Evolutionary conservation across 64 coral and sea anemone genomes (phyloP).

Genomic region (Catalaphyllia jardinei): DNA sequence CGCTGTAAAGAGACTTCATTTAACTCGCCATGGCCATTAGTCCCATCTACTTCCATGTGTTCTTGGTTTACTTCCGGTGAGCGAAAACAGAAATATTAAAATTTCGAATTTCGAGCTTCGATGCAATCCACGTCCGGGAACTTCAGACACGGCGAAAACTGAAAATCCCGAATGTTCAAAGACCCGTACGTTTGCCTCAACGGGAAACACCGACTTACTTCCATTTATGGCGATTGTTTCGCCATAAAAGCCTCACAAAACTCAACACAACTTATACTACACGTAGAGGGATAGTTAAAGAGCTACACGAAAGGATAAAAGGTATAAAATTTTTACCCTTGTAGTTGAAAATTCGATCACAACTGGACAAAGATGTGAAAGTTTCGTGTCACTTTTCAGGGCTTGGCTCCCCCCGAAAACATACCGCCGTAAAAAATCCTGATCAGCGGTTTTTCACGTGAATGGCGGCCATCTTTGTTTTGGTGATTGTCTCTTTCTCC

Average conservation of each 20-base stretch:
- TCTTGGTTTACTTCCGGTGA: slow-evolving; percentile 62
- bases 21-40: slow-evolving; percentile 53
- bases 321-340: background rate
- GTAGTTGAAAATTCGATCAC: background rate
- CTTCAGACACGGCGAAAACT: slow-evolving; percentile 54
- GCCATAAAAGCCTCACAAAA: background rate
- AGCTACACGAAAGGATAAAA: background rate
- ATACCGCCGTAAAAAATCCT: background rate
- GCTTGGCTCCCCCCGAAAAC: slow-evolving; percentile 56
- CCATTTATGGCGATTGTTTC: background rate
- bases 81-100: slow-evolving; percentile 49
- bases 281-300: background rate
- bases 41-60: slow-evolving; percentile 62
- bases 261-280: background rate
- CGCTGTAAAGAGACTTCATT: slow-evolving; percentile 45
- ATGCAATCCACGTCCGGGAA: slow-evolving; percentile 90
- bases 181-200: slow-evolving; percentile 73
- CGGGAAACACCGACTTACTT: slow-evolving; percentile 5
- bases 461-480: slow-evolving; percentile 40
- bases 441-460: slow-evolving; percentile 35
- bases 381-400: slow-evolving; percentile 34
- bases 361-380: background rate
- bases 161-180: slow-evolving; percentile 99
- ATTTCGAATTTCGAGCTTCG: slow-evolving; percentile 98
- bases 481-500: background rate